These are phyloP conservation scores for Macrosiphum euphorbiae DNA, from an alignment of 2,888 invertebrate species.

Conservation along the genomic window DNA sequence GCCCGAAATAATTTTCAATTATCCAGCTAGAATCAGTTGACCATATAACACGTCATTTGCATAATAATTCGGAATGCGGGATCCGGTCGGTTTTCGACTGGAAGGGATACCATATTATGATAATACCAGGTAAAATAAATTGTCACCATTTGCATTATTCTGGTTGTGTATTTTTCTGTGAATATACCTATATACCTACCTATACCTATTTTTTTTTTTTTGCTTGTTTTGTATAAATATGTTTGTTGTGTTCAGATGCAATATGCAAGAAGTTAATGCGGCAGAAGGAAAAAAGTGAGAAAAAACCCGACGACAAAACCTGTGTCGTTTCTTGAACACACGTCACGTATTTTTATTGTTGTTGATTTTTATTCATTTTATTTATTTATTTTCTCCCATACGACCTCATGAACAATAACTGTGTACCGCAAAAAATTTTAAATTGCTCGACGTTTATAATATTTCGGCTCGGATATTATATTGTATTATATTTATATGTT, in stretches of 20 bases:
- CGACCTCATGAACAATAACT: not conserved
- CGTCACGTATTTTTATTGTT: not conserved
- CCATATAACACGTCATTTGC: conserved; percentile 7
- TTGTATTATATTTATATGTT: not conserved
- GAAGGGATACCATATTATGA: not conserved
- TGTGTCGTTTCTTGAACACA: conserved; percentile 51
- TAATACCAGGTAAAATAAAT: not conserved
- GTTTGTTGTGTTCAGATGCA: conserved; percentile 48
- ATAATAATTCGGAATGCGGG: not conserved
- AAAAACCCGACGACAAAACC: conserved; percentile 52
- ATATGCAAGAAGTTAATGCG: conserved; percentile 61
- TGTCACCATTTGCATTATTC: not conserved
- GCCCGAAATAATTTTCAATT: not conserved
- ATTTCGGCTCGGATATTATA: not conserved
- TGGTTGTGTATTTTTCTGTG: not conserved
- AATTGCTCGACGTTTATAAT: not conserved
- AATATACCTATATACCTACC: not conserved
- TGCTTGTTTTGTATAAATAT: not conserved
- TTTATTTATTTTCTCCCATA: not conserved
- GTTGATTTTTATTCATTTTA: not conserved
- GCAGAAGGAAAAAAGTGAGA: conserved; percentile 55
- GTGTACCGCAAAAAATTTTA: not conserved
- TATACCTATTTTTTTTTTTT: not conserved
- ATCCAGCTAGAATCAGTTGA: not conserved
- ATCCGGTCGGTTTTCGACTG: not conserved